Percentiles rank a stretch among this genome's conserved stretches.
These are phyloP conservation scores for Caenorhabditis becei DNA, from an alignment of 2,888 invertebrate genomes.

Conservation along the genomic window DNA sequence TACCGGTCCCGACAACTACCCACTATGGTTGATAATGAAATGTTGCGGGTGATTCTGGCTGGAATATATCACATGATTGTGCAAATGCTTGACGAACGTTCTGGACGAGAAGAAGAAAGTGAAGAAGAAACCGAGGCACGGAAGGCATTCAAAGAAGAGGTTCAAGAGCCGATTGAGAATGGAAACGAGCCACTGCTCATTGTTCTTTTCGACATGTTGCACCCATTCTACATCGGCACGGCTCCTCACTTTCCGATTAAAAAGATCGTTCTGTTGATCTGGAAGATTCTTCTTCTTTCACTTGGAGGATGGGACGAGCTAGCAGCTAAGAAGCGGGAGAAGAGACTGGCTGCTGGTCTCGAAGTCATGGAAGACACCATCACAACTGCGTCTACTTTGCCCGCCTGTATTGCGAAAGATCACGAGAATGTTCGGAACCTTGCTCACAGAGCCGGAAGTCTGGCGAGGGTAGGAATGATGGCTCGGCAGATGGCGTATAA, in stretches of 20 bases:
- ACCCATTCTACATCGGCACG: constrained; percentile 94
- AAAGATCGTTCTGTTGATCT: constrained; percentile 93
- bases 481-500: constrained; percentile 68
- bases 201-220: constrained; percentile 95
- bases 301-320: constrained; percentile 93
- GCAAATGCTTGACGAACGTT: constrained; percentile 52
- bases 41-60: constrained; percentile 93
- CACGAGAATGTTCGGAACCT: constrained; percentile 51
- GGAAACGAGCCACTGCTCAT: constrained; percentile 82
- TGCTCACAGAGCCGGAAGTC: constrained; percentile 45
- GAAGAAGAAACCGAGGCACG: constrained; percentile 45
- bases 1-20: constrained; percentile 80
- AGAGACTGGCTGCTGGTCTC: constrained; percentile 83
- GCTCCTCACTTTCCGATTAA: constrained; percentile 99
- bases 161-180: constrained; percentile 75
- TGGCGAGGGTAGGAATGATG: constrained; percentile 62
- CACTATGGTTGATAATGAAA: constrained; percentile 91
- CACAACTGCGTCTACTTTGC: constrained; percentile 88
- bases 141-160: constrained; percentile 45
- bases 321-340: constrained; percentile 85
- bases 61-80: constrained; percentile 94
- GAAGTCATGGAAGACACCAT: constrained; percentile 93
- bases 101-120: constrained; percentile 44
- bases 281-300: constrained; percentile 93
- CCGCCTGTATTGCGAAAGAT: constrained; percentile 61